Evolutionary conservation across 2,113 vertebrate genomes (phyloP).

Genomic region (Halichoerus grypus): DNA sequence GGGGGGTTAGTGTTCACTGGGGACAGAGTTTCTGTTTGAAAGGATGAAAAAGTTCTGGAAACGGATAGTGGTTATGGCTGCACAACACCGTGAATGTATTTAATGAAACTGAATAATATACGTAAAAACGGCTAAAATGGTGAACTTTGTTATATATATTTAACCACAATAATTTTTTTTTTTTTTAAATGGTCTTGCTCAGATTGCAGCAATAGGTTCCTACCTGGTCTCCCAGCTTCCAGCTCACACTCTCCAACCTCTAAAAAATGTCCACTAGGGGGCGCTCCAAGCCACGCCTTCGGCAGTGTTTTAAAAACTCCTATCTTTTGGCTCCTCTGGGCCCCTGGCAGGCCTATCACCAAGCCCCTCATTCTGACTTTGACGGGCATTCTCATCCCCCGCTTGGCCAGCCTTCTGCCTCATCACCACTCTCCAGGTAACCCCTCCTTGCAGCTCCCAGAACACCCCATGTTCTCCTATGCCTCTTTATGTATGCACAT

Average conservation of each 20-base stretch:
- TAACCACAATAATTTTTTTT: neutral
- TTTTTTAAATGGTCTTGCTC: neutral
- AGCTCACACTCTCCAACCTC: neutral
- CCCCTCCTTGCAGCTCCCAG: neutral
- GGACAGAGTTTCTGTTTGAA: neutral
- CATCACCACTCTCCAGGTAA: neutral
- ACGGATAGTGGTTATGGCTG: fast-evolving
- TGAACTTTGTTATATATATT: neutral
- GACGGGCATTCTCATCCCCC: neutral
- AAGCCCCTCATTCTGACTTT: neutral
- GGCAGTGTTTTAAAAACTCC: fast-evolving
- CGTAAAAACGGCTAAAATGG: neutral
- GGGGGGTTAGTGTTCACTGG: neutral
- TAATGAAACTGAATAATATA: neutral
- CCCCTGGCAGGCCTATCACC: too few relatives aligned
- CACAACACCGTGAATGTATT: too few relatives aligned
- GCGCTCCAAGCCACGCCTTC: neutral
- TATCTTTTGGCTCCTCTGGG: fast-evolving
- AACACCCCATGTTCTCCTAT: neutral
- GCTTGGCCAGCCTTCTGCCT: neutral
- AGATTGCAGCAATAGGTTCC: neutral
- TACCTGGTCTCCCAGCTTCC: neutral
- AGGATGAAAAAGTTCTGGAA: neutral
- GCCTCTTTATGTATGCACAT: neutral
- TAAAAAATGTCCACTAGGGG: neutral